Evolutionary conservation across 1,140 invertebrate genomes (phyloP), one percentile per base, ranked within the genome.

Genomic region (Ostrea edulis): DNA sequence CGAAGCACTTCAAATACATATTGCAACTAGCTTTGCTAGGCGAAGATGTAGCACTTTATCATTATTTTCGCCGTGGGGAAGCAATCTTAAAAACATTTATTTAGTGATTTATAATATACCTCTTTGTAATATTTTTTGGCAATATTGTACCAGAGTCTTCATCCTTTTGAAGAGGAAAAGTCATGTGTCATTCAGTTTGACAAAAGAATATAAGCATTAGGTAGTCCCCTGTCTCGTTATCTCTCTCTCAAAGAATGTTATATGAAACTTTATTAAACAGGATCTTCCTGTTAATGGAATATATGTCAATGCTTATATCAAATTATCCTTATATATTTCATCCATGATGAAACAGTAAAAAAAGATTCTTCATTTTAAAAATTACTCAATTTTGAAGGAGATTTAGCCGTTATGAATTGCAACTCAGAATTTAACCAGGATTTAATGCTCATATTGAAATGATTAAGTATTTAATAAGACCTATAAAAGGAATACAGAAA

Each of bases 91-190:
- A 8, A 14, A 11, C 35, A 14, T 77, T 77, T 77, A 77, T 12
- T 14, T 35, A 17, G 68, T 77, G 68, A 77, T 77, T 77, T 77
- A 77, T 35, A 35, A 77, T 25, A 35, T 22, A 77, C 68, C 25
- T 77, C 12, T 77, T 29, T 77, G 68, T 77, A 77, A 77, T 77
- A 77, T 77, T 77, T 22, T 77, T 77, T 77, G 55, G 68, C 68
- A 77, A 77, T 77, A 77, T 29, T 77, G 68, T 25, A 8, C 68
- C 68, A 77, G 25, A 77, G 12, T 25, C 29, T 12, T 77, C 25
- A 77, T 77, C 68, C 22, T 35, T 29, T 77, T 77, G 25, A 77
- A 77, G 68, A 77, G 22, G 29, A 77, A 77, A 77, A 77, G 68
- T 35, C 68, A 35, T 77, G 68, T 29, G 68, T 77, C 68, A 77